Base-by-base conservation (phyloP, 2,113 vertebrate genomes). In the Fregetta grallaria region DNA sequence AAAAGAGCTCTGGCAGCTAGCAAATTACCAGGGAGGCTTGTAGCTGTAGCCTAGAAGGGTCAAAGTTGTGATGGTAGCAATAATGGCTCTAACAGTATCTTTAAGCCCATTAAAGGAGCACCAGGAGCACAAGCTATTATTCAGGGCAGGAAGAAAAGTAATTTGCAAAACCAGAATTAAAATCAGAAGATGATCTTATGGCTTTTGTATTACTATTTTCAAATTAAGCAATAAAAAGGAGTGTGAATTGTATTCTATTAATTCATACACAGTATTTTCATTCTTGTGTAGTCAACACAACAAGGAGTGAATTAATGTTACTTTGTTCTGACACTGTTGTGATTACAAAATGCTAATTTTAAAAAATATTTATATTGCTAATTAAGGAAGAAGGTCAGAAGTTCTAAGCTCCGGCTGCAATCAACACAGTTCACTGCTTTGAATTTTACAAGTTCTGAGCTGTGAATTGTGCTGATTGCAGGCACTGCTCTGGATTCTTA, bases 331-430 rank as follows among this genome's bases (percentile, higher is more conserved):
- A 92, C 87, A 86, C 75, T 45, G 78, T 34, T 97, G 62, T 88
- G 79, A 96, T 89, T 96, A 96, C 83, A 95, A 97, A 97, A 98
- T 90, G 92, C 67, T 96, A 97, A 97, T 96, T 96, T 96, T 8
- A 83, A 96, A 93, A 96, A 97, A 97, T 96, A 96, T 95, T 94
- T 97, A 96, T 92, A 95, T 87, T 97, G 87, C 79, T 96, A 96
- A 98, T 97, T 98, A 97, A 97, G 92, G 65, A 91, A 78, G 83
- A 95, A 96, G 74, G 88, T 96, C 87, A 89, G 88, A 96, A 95
- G 86, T 95, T 96, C 91, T 94, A 86, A 40, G 67, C 83, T 96
- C 62, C 10, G 8, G 63, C 87, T 91, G 83, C 91, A 95, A 94
- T 89, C 94, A 94, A 21, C 61, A 74, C 80, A 92, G 87, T 91